Evolutionary conservation across 2,113 vertebrate genomes (phyloP).

Genomic region (Psittacula cyanocephala): DNA sequence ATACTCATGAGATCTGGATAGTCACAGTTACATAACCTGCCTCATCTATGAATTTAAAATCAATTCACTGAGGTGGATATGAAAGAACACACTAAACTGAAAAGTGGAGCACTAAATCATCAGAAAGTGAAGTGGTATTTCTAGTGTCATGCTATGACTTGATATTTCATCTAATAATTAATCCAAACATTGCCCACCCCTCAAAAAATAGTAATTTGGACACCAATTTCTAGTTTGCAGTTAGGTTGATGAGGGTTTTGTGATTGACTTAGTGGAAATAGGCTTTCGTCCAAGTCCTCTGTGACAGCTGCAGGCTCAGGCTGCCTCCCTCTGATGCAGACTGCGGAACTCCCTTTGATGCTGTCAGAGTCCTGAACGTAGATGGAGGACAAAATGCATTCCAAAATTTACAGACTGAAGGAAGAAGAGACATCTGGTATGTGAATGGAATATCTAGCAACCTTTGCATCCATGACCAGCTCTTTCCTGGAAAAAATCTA

Average conservation of each 20-base stretch:
- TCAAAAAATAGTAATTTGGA: background rate
- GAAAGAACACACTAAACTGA: background rate
- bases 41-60: constrained; percentile 35
- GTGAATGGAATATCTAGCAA: constrained; percentile 40
- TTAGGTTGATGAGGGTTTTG: background rate
- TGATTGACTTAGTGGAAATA: background rate
- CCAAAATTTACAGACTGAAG: constrained; percentile 17
- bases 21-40: constrained; percentile 28
- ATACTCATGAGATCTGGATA: constrained; percentile 5
- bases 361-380: background rate
- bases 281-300: constrained; percentile 21
- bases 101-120: background rate
- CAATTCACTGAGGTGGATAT: background rate
- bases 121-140: background rate
- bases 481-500: constrained; percentile 24
- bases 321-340: constrained; percentile 46
- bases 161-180: background rate
- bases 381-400: constrained; percentile 1
- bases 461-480: background rate
- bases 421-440: constrained; percentile 26
- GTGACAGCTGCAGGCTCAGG: constrained; percentile 28
- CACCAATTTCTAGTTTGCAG: background rate
- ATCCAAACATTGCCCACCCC: background rate
- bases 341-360: constrained; percentile 32
- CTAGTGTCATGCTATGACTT: background rate